Evolutionary conservation across 1,140 invertebrate species (phyloP).

Genomic region (Limonius californicus): DNA sequence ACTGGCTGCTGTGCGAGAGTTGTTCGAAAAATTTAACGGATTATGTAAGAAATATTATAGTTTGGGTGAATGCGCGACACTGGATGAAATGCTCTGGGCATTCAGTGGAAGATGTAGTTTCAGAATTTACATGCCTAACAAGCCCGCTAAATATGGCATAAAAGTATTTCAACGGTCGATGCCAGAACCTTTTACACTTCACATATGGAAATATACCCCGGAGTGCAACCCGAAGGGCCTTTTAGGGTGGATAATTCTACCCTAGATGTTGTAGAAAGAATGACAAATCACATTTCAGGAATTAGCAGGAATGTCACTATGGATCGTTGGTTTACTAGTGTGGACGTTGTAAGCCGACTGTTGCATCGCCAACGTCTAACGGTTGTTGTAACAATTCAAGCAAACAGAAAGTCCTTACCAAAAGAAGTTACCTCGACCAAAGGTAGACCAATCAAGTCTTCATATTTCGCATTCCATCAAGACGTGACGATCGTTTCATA

Average conservation of each 20-base stretch:
- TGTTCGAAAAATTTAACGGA: slow-evolving; percentile 33
- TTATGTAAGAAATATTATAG: slow-evolving; percentile 4
- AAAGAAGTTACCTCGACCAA: not conserved
- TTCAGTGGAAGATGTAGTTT: slow-evolving; percentile 42
- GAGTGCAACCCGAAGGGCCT: slow-evolving; percentile 42
- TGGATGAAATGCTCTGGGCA: slow-evolving; percentile 9
- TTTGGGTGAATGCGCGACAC: slow-evolving; percentile 1
- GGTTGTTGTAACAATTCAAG: not conserved
- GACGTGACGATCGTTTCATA: slow-evolving; percentile 22
- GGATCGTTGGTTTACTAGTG: slow-evolving; percentile 13
- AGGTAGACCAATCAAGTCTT: not conserved
- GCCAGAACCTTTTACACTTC: slow-evolving; percentile 22
- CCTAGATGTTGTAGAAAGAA: slow-evolving; percentile 36
- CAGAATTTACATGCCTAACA: slow-evolving; percentile 48
- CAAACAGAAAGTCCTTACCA: not conserved
- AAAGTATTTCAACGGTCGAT: slow-evolving; percentile 36
- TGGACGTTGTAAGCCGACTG: not conserved
- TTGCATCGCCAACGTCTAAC: not conserved
- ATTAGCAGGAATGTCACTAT: slow-evolving; percentile 6
- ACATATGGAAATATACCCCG: slow-evolving; percentile 42
- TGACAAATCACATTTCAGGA: slow-evolving; percentile 22
- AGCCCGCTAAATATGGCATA: slow-evolving; percentile 50
- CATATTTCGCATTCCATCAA: not conserved
- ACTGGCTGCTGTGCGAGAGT: no score
- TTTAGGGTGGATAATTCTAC: slow-evolving; percentile 34